These are phyloP conservation scores for Laterallus jamaicensis DNA, from an alignment of 2,113 vertebrate genomes.

Conservation along the genomic window DNA sequence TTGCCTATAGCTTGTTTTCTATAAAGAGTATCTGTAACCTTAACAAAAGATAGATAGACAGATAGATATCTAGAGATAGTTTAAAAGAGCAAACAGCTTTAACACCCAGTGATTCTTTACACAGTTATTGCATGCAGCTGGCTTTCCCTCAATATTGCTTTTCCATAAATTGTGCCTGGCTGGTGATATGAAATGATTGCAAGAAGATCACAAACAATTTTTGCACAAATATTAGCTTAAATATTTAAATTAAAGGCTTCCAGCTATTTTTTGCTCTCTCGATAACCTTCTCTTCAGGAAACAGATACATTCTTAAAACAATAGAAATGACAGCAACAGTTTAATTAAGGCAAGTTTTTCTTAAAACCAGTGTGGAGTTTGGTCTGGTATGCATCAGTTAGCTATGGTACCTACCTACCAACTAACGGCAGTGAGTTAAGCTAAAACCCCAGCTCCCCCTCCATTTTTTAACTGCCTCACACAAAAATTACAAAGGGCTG, in stretches of 20 bases:
- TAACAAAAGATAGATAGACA: conserved; percentile 30
- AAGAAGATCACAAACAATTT: not conserved
- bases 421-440: not conserved
- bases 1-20: conserved; percentile 37
- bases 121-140: not conserved
- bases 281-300: not conserved
- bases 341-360: not conserved
- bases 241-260: conserved; percentile 11
- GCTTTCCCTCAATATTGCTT: not conserved
- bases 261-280: not conserved
- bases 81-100: conserved; percentile 29
- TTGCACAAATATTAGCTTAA: not conserved
- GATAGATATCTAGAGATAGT: not conserved
- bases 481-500: not conserved
- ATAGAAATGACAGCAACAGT: not conserved
- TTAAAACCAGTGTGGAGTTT: not conserved
- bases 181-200: not conserved
- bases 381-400: not conserved
- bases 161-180: not conserved
- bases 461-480: not conserved
- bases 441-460: not conserved
- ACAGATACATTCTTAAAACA: not conserved
- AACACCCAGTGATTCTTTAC: not conserved
- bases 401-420: not conserved
- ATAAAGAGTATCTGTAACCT: conserved; percentile 1